Percentiles rank a stretch among this genome's conserved stretches.
Conservation (phyloP, 2,888 invertebrate genomes). For the Agapostemon virescens region DNA sequence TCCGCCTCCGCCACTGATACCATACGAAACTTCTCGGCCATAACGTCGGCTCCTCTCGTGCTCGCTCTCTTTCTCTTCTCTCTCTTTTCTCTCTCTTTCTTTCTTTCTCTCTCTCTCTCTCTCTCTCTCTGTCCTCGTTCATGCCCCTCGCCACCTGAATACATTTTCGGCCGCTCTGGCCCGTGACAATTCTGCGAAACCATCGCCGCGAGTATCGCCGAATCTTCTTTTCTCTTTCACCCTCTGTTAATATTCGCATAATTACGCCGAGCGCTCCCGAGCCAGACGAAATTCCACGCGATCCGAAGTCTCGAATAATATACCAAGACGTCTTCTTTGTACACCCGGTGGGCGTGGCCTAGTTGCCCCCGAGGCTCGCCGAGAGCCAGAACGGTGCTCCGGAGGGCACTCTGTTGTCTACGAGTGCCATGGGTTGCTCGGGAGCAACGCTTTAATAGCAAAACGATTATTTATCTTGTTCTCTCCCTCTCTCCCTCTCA, state of each 20-base stretch:
- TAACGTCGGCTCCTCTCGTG: conserved; percentile 23
- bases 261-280: neutral
- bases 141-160: neutral
- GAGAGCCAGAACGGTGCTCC: neutral
- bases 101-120: conserved; percentile 1
- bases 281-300: neutral
- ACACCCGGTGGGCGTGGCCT: neutral
- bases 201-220: neutral
- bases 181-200: conserved; percentile 16
- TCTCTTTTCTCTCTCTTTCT: too few species aligned
- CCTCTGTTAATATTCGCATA: neutral
- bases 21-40: conserved; percentile 43
- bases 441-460: neutral
- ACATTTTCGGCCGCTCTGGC: conserved; percentile 7
- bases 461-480: neutral
- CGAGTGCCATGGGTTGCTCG: neutral
- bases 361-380: neutral
- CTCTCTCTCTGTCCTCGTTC: neutral
- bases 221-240: neutral
- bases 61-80: neutral
- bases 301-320: neutral
- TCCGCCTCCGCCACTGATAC: conserved; percentile 30
- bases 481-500: neutral
- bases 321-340: too few species aligned
- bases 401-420: neutral